Evolutionary conservation across 2,113 vertebrate genomes (phyloP).

Genomic region (Syngnathoides biaculeatus): DNA sequence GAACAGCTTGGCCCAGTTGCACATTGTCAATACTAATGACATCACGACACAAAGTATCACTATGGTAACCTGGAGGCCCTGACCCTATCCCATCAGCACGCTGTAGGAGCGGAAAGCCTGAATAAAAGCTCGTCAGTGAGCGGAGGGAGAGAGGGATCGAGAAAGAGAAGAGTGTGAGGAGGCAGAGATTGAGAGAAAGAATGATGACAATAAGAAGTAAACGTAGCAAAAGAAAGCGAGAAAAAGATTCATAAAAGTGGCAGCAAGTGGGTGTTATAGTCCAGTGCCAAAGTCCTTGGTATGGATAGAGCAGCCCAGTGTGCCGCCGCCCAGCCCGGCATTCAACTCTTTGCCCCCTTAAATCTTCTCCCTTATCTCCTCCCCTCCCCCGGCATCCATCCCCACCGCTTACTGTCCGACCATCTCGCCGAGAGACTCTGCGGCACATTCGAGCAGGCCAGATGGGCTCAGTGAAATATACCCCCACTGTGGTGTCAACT

Average conservation of each 20-base stretch:
- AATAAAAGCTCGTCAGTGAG: constrained; percentile 2
- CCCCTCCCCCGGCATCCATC: constrained; percentile 34
- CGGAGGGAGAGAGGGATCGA: constrained; percentile 13
- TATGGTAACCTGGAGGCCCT: constrained; percentile 60
- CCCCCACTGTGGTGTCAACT: constrained; percentile 16
- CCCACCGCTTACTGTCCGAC: constrained; percentile 30
- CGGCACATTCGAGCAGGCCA: constrained; percentile 51
- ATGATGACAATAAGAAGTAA: constrained; percentile 33
- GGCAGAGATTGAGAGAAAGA: constrained; percentile 36
- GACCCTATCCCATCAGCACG: constrained; percentile 27
- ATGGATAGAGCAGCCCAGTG: constrained; percentile 67
- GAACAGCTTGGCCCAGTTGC: constrained; percentile 56
- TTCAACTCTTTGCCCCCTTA: constrained; percentile 42
- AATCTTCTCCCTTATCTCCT: constrained; percentile 68
- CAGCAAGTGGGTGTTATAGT: constrained; percentile 22
- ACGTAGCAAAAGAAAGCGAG: constrained; percentile 24
- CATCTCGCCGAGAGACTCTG: constrained; percentile 42
- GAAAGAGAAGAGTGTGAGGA: constrained; percentile 37
- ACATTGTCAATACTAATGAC: constrained; percentile 69
- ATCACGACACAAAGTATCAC: constrained; percentile 65
- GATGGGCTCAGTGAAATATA: constrained; percentile 52
- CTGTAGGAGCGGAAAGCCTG: constrained; percentile 47
- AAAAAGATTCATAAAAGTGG: constrained; percentile 6
- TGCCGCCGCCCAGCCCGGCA: constrained; percentile 60
- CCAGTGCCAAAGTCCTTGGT: constrained; percentile 44